phyloP scores from a whole-genome alignment of 2,113 vertebrate genomes.

The Columba livia region DNA sequence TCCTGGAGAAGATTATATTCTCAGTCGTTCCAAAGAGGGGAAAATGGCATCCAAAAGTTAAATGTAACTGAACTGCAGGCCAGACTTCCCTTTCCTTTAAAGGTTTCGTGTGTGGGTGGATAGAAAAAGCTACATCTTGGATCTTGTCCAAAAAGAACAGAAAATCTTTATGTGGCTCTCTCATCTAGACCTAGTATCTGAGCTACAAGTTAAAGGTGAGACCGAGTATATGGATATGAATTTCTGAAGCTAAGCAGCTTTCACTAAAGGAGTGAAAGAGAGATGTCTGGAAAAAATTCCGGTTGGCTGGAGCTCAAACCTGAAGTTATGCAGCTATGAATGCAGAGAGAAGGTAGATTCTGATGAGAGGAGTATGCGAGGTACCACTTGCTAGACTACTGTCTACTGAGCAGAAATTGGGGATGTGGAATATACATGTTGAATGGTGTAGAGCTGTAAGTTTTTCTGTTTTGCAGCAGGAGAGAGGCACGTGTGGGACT shows the following conservation, averaged over 20 bases:
- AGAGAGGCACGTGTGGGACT: not conserved
- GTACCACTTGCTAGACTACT: not conserved
- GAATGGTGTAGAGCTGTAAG: not conserved
- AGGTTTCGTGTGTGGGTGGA: not conserved
- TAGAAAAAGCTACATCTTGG: not conserved
- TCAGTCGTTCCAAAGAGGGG: not conserved
- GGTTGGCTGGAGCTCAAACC: not conserved
- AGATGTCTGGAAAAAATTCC: not conserved
- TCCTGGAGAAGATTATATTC: not conserved
- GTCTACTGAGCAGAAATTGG: not conserved
- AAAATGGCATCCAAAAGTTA: not conserved
- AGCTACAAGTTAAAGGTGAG: not conserved
- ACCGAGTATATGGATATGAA: not conserved
- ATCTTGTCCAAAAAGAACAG: not conserved
- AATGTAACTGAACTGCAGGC: not conserved
- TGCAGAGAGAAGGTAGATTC: not conserved
- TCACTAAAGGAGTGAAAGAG: not conserved
- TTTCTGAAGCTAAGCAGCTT: not conserved
- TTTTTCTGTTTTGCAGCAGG: not conserved
- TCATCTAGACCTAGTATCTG: not conserved
- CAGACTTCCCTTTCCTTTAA: not conserved
- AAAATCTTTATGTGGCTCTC: not conserved
- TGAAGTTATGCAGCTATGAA: not conserved
- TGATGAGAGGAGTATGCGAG: not conserved
- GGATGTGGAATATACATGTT: not conserved